Evolutionary conservation across 2,888 invertebrate species (phyloP), one percentile per base, ranked within the genome.

Genomic region (Cataglyphis cursor): DNA sequence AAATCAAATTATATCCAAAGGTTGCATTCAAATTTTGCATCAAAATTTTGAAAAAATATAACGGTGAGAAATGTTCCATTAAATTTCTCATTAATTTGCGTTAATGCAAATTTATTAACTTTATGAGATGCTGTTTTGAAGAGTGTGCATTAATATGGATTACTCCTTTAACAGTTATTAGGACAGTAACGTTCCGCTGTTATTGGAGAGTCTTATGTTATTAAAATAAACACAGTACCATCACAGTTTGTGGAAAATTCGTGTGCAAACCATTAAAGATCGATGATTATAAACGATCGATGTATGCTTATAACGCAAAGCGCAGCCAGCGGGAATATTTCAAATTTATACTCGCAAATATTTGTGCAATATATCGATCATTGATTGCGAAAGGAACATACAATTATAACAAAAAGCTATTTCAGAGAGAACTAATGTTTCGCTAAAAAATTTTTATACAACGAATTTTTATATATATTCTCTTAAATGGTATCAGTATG

Each of bases 341-440:
- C 73, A 70, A 80, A 73, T 80, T 80, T 73, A 59, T 59, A 31
- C 35, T 24, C 59, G 78, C 73, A 80, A 80, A 80, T 80, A 80
- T 80, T 80, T 80, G 44, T 24, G 21, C 73, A n/a, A 68, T 68
- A 41, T 28, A 70, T 73, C 21, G 73, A 59, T 59, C 73, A 73
- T 31, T 72, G 57, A 72, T 80, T 59, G 73, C 35, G 35, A 73
- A 35, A 59, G 73, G 41, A 44, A 35, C 18, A 15, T 24, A 35
- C 31, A 73, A 73, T 73, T 73, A 31, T 10, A 3, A 9, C 18
- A 73, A 80, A 80, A 80, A 72, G 31, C 59, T 15, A 59, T 80
- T 72, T 44, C 21, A 12, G 35, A 18, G 44, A 38, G 57, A 59
- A 66, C 41, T 31, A 35, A 35, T 28, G 28, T 24, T 12, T 15